A percentile compares a stretch with the other conserved stretches of the same genome.
Conservation (phyloP, 1,140 invertebrate genomes). For the Agrypnia vestita region DNA sequence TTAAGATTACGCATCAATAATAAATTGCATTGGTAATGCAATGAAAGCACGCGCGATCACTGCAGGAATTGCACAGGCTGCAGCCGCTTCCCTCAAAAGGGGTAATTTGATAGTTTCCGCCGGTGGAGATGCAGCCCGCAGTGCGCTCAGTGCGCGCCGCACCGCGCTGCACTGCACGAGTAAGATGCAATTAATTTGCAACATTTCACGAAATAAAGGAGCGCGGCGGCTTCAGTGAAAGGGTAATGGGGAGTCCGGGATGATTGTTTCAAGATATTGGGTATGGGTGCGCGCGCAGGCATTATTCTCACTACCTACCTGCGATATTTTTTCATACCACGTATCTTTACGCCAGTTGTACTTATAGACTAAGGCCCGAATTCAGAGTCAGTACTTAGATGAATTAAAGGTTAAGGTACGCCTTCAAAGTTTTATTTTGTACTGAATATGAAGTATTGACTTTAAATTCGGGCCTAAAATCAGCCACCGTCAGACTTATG, state of each 20-base stretch:
- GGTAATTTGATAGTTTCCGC: not conserved
- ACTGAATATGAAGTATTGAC: no score
- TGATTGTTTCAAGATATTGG: slow-evolving; percentile 26
- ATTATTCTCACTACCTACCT: not conserved
- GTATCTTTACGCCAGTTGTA: slow-evolving; percentile 1
- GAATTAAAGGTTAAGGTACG: no score
- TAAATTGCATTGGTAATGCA: no score
- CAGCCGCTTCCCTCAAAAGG: not conserved
- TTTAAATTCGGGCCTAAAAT: no score
- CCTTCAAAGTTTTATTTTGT: no score
- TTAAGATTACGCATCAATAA: no score
- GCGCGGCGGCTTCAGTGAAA: slow-evolving; percentile 28
- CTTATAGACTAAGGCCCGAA: no score
- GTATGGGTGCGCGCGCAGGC: not conserved
- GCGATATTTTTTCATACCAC: not conserved
- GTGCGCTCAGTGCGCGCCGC: not conserved
- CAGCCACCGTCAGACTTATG: no score
- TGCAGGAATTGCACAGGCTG: no score
- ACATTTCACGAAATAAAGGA: not conserved
- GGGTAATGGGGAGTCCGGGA: slow-evolving; percentile 9
- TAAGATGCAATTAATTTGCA: slow-evolving; percentile 25
- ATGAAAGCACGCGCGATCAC: no score
- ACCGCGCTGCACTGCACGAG: not conserved
- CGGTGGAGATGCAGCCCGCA: not conserved
- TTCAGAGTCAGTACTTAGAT: no score